Evolutionary conservation across 2,888 invertebrate species (phyloP).

Genomic region (Melanchra persicariae): DNA sequence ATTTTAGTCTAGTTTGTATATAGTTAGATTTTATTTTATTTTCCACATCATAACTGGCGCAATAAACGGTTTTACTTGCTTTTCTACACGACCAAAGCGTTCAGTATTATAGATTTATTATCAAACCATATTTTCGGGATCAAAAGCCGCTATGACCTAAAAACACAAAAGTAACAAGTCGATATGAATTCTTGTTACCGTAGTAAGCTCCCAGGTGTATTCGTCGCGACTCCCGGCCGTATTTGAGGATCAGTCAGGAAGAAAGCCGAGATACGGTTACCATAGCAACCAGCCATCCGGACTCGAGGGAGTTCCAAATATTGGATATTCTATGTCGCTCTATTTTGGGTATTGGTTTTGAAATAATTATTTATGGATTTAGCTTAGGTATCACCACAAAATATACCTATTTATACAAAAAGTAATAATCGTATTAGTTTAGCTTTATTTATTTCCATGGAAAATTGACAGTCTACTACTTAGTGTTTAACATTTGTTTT

Average conservation of each 20-base stretch:
- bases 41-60: too few species aligned
- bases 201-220: constrained; percentile 48
- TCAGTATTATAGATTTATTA: background rate
- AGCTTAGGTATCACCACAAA: too few species aligned
- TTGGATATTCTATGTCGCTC: constrained; percentile 27
- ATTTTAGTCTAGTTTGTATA: too few species aligned
- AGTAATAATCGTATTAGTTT: too few species aligned
- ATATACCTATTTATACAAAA: background rate
- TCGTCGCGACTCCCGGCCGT: constrained; percentile 27
- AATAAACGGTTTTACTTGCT: too few species aligned
- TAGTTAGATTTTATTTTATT: too few species aligned
- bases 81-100: background rate
- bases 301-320: constrained; percentile 52
- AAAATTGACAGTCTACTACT: too few species aligned
- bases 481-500: too few species aligned
- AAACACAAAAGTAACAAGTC: background rate
- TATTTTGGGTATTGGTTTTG: constrained; percentile 6
- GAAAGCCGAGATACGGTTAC: constrained; percentile 84
- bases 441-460: too few species aligned
- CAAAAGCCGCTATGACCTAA: background rate
- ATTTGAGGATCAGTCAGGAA: constrained; percentile 81
- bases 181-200: constrained; percentile 21
- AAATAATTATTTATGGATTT: constrained; percentile 42
- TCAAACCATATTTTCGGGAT: background rate
- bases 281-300: constrained; percentile 72